Evolutionary conservation across 2,888 invertebrate species (phyloP), one percentile per base, ranked within the genome.

Genomic region (Yponomeuta evonymella): DNA sequence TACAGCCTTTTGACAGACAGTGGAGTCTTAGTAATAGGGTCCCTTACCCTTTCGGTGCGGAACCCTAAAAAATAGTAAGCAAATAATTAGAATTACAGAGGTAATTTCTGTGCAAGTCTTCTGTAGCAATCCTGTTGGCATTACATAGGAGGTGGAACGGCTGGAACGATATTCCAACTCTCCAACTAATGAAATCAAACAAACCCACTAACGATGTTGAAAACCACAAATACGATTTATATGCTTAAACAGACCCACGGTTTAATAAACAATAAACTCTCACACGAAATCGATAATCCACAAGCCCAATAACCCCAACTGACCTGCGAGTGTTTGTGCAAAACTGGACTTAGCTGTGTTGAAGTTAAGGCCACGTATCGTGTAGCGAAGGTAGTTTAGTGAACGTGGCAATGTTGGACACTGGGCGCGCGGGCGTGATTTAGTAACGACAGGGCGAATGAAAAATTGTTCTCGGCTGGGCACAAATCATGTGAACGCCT

Each of bases 401-500:
- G 71, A 76, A 73, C 67, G 73, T 71, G 63, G 73, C 76, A 75
- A 76, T 79, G 78, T 78, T 75, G 74, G 78, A 72, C 74, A 68
- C 68, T 33, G 51, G 36, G 67, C 36, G 70, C 75, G 79, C 78
- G 79, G 81, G 72, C 74, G 75, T 80, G 81, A 82, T 82, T 81
- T 81, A 82, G 75, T 77, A 76, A 73, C 74, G 74, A 75, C 75
- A 72, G 78, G 73, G 72, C 67, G 78, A 74, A 78, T 83, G 83
- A 83, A 82, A 82, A 82, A 83, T 82, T 72, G 77, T 75, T 64
- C 72, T 75, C 74, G 73, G 72, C 72, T 73, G 70, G 72, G 74
- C 78, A 81, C 82, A 83, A 82, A 82, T 81, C 81, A 82, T 81
- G 76, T 73, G 71, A 73, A 75, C 78, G 78, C 78, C 80, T 81